Evolutionary conservation across 2,888 invertebrate genomes (phyloP).

Genomic region (Macrosiphum euphorbiae): DNA sequence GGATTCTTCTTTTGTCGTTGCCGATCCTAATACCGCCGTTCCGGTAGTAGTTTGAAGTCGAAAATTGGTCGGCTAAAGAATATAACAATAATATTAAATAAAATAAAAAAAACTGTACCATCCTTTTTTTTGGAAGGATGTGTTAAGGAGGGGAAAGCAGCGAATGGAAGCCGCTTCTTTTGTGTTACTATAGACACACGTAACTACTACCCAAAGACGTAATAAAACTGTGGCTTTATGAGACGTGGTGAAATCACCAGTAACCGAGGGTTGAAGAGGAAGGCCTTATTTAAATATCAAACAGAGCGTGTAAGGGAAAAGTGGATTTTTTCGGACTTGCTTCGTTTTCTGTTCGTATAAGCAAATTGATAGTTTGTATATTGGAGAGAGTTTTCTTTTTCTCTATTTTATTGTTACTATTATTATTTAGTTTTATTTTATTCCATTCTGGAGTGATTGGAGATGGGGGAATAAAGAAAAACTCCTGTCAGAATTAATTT

Average conservation of each 20-base stretch:
- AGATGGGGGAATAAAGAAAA: neutral
- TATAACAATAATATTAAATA: slow-evolving; percentile 61
- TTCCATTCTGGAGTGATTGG: neutral
- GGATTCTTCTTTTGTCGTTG: slow-evolving; percentile 54
- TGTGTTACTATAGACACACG: slow-evolving; percentile 49
- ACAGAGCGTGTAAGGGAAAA: slow-evolving; percentile 44
- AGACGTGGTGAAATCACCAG: slow-evolving; percentile 59
- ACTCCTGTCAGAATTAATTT: slow-evolving; percentile 40
- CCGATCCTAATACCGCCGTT: slow-evolving; percentile 56
- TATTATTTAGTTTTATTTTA: slow-evolving; percentile 36
- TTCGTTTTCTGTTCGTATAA: neutral
- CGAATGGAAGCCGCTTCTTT: slow-evolving; percentile 30
- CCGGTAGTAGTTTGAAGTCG: slow-evolving; percentile 55
- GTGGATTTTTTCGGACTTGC: slow-evolving; percentile 39
- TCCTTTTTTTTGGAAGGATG: slow-evolving; percentile 22
- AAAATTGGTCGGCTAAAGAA: slow-evolving; percentile 56
- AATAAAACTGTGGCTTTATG: slow-evolving; percentile 59
- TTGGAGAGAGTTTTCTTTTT: neutral
- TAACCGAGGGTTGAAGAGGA: slow-evolving; percentile 42
- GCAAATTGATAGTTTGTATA: slow-evolving; percentile 30
- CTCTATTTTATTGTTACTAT: slow-evolving; percentile 1
- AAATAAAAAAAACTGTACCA: slow-evolving; percentile 45
- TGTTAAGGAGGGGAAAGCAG: neutral
- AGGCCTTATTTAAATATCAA: slow-evolving; percentile 59
- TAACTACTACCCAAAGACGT: slow-evolving; percentile 55